phyloP scores from a whole-genome alignment of 1,140 invertebrate species.

The Drosophila persimilis region DNA sequence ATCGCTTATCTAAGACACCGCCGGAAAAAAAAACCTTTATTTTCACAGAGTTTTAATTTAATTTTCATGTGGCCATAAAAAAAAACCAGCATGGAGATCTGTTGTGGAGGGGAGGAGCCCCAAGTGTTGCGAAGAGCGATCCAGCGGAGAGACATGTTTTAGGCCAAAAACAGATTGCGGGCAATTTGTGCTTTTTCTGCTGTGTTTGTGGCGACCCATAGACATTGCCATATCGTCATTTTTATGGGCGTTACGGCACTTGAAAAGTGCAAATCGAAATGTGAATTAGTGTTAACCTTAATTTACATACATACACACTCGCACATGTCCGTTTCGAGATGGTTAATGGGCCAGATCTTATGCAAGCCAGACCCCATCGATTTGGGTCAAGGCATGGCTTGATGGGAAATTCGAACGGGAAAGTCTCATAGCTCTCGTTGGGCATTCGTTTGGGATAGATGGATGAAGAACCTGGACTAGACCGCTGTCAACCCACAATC shows the following conservation, averaged over 20 bases:
- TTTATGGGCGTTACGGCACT: conserved; percentile 23
- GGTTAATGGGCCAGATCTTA: conserved; percentile 1
- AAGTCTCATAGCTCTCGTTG: neutral
- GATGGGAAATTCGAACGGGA: conserved; percentile 3
- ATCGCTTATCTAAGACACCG: conserved; percentile 45
- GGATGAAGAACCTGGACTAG: too few species aligned
- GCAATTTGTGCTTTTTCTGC: conserved; percentile 26
- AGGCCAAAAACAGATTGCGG: conserved; percentile 15
- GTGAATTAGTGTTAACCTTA: conserved; percentile 59
- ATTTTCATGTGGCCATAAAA: conserved; percentile 66
- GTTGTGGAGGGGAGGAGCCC: neutral
- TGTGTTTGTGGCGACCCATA: too few species aligned
- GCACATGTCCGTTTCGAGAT: conserved; percentile 8
- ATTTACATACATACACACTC: conserved; percentile 23
- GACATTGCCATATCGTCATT: conserved; percentile 17
- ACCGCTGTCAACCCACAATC: too few species aligned
- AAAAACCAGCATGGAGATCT: conserved; percentile 22
- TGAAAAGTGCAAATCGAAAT: conserved; percentile 41
- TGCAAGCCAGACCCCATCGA: conserved; percentile 24
- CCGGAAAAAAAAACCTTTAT: conserved; percentile 35
- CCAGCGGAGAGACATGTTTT: neutral
- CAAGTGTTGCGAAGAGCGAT: neutral
- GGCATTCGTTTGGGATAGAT: neutral
- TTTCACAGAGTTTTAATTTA: conserved; percentile 70
- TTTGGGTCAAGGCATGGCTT: conserved; percentile 29